phyloP scores from a whole-genome alignment of 2,888 invertebrate genomes.

The Coelinius sp. region DNA sequence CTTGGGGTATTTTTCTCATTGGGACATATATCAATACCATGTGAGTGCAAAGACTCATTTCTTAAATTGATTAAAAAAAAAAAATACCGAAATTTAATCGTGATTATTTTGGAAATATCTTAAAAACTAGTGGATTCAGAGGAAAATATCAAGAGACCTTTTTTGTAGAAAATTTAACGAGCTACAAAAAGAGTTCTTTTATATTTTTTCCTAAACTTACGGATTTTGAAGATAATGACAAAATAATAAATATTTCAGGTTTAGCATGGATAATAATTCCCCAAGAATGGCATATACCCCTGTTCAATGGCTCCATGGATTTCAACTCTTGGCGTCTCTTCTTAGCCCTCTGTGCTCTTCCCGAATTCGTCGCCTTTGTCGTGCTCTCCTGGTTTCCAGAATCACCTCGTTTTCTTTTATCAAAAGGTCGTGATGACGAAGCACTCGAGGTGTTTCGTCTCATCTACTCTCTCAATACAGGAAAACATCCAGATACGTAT shows the following conservation, averaged over 20 bases:
- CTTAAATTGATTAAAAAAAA: not conserved
- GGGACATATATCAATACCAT: slow-evolving; percentile 73
- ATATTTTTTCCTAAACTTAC: too few species aligned
- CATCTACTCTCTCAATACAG: slow-evolving; percentile 79
- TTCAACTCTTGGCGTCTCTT: slow-evolving; percentile 79
- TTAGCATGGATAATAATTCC: slow-evolving; percentile 84
- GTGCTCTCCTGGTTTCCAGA: slow-evolving; percentile 79
- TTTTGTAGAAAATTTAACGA: too few species aligned
- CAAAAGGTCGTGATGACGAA: slow-evolving; percentile 78
- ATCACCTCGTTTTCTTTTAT: slow-evolving; percentile 85
- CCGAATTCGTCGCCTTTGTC: slow-evolving; percentile 79
- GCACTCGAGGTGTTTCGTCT: slow-evolving; percentile 77
- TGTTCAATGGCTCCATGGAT: slow-evolving; percentile 67
- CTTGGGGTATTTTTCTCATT: slow-evolving; percentile 64
- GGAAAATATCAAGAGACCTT: too few species aligned
- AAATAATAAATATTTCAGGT: slow-evolving; percentile 59
- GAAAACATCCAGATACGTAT: slow-evolving; percentile 76
- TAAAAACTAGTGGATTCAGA: too few species aligned
- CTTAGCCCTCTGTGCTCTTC: slow-evolving; percentile 77
- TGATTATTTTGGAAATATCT: too few species aligned
- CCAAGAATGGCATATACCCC: slow-evolving; percentile 72
- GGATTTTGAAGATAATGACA: too few species aligned
- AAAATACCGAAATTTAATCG: too few species aligned
- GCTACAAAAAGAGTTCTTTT: too few species aligned
- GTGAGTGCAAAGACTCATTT: slow-evolving; percentile 65